Evolutionary conservation across 1,140 invertebrate species (phyloP).

Genomic region (Listronotus bonariensis): DNA sequence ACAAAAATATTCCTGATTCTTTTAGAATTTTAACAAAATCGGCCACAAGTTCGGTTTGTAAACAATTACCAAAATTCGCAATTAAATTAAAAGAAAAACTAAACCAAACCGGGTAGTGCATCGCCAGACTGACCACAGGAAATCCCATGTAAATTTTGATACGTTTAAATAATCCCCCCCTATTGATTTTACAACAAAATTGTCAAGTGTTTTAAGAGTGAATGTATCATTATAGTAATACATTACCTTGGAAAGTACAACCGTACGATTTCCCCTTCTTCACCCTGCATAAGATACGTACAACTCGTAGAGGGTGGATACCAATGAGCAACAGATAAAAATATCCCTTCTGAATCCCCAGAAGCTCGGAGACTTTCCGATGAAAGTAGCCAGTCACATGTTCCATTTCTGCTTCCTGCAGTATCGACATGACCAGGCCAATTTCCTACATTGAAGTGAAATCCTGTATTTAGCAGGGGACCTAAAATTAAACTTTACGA

Average conservation of each 20-base stretch:
- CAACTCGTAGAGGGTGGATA: conserved; percentile 90
- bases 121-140: no score
- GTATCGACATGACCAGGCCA: conserved; percentile 90
- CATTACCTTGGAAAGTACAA: conserved; percentile 82
- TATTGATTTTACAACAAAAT: no score
- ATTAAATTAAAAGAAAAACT: no score
- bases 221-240: no score
- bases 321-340: conserved; percentile 89
- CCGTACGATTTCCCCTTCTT: conserved; percentile 80
- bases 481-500: conserved; percentile 62
- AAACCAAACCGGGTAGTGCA: no score
- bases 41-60: no score
- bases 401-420: conserved; percentile 79
- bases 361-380: conserved; percentile 75
- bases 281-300: conserved; percentile 84
- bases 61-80: no score
- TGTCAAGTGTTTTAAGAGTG: no score
- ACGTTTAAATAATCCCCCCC: no score
- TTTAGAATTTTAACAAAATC: no score
- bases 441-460: conserved; percentile 91
- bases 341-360: conserved; percentile 82
- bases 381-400: conserved; percentile 84
- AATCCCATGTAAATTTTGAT: no score
- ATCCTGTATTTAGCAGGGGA: conserved; percentile 86
- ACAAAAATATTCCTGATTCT: no score